Evolutionary conservation across 2,888 invertebrate species (phyloP).

Genomic region (Cloeon dipterum): DNA sequence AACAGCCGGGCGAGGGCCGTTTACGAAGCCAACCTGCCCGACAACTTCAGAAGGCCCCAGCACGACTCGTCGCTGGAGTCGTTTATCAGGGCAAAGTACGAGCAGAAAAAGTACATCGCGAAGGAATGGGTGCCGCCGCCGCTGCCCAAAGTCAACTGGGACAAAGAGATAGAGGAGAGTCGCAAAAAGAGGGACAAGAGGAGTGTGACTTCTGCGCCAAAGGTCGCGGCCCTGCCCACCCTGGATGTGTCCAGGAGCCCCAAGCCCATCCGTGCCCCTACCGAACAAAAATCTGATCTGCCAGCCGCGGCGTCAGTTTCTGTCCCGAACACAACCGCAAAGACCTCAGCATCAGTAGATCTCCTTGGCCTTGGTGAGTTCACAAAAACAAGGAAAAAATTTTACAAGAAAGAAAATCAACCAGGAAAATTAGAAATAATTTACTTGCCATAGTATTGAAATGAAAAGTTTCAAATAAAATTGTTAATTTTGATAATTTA

Average conservation of each 20-base stretch:
- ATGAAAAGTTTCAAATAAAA: too few species aligned
- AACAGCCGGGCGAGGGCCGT: conserved; percentile 91
- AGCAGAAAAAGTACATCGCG: conserved; percentile 97
- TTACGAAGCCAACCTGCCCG: conserved; percentile 91
- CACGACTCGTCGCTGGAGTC: conserved; percentile 81
- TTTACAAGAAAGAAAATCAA: too few species aligned
- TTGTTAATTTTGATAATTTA: too few species aligned
- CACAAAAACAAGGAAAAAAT: too few species aligned
- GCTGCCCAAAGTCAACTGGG: conserved; percentile 54
- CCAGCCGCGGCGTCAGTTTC: too few species aligned
- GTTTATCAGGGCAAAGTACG: conserved; percentile 95
- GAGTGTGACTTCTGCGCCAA: conserved; percentile 12
- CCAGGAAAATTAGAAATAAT: too few species aligned
- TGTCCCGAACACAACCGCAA: too few species aligned
- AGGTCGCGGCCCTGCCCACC: neutral
- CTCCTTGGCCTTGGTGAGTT: conserved; percentile 24
- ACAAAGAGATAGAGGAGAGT: conserved; percentile 71
- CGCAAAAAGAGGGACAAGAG: conserved; percentile 57
- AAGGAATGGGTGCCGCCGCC: conserved; percentile 86
- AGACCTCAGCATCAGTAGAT: conserved; percentile 20
- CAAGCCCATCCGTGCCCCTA: conserved; percentile 7
- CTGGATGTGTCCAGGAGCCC: conserved; percentile 5
- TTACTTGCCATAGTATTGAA: too few species aligned
- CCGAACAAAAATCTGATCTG: too few species aligned
- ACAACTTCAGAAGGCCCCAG: conserved; percentile 87